Conservation (phyloP, 2,797 vertebrate species). For the Platalea minor region DNA sequence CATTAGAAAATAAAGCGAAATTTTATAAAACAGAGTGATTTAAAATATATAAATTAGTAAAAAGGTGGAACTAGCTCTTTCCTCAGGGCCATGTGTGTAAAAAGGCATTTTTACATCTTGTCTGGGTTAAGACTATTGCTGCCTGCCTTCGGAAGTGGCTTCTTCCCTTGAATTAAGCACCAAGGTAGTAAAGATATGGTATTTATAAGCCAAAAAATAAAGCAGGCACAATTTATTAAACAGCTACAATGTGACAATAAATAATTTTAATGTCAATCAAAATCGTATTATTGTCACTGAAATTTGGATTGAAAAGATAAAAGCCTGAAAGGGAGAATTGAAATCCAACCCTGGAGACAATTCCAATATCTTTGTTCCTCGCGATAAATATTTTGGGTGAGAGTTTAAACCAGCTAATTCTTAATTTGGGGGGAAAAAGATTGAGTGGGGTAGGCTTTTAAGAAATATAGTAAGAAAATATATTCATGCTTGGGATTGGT, state of each 20-base stretch:
- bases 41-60: conserved; percentile 22
- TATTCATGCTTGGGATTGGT: neutral
- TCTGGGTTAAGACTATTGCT: neutral
- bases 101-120: neutral
- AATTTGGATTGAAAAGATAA: conserved; percentile 64
- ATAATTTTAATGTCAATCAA: conserved; percentile 72
- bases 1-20: neutral
- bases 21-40: neutral
- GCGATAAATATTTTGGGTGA: conserved; percentile 63
- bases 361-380: conserved; percentile 46
- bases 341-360: conserved; percentile 28
- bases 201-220: conserved; percentile 55
- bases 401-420: conserved; percentile 55
- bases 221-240: conserved; percentile 64
- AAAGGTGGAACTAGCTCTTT: neutral
- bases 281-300: conserved; percentile 63
- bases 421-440: neutral
- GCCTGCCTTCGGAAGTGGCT: conserved; percentile 6
- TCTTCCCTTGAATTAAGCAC: conserved; percentile 39
- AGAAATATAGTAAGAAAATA: conserved; percentile 4
- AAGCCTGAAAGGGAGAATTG: conserved; percentile 46
- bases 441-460: neutral
- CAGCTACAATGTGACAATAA: conserved; percentile 67
- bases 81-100: neutral
- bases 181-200: conserved; percentile 34